Base-by-base conservation (phyloP, 2,888 invertebrate species). In the Leptopilina syphax region DNA sequence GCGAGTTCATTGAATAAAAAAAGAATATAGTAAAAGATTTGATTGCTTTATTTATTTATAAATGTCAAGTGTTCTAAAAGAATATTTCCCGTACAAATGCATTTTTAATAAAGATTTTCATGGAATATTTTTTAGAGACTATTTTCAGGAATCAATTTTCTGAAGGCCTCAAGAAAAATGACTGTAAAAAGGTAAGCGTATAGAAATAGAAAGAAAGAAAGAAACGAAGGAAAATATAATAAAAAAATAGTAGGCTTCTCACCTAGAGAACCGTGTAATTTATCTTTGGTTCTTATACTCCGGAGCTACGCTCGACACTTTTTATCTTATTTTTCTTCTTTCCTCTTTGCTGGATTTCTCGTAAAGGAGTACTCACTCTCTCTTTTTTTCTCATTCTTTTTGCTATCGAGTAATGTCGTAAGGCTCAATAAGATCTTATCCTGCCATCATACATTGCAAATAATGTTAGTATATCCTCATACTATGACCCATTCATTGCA, bases 251-350 rank as follows among this genome's bases (percentile, higher is more conserved):
- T 76, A 77, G 44, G 66, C 60, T 70, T 77, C 78, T 67, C 41
- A 10, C 24, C 66, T 77, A 67, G 79, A 65, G 78, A 68, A 76
- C 60, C 67, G 76, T 50, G 81, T 79, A 79, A 81, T 81, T 81
- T 81, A 54, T 73, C 57, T 65, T 65, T 65, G n/a, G 50, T 63
- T 73, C 34, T 76, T 65, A 60, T 76, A 66, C 41, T 76, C 47
- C 27, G 67, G 24, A 44, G 50, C 78, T 78, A 76, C 70, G 76
- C 79, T 47, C 65, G 77, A 57, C 77, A 80, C 65, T 79, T 79
- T 79, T 81, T 80, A 79, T 78, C 73, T 80, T 77, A 63, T 41
- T 63, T 79, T 78, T 65, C 79, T 63, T 54, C 41, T 78, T 27
- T 34, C 65, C 60, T 65, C 76, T 66, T 50, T 13, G 47, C 73